Base-by-base conservation (phyloP, 2,797 vertebrate species). In the Aselliscus stoliczkanus region DNA sequence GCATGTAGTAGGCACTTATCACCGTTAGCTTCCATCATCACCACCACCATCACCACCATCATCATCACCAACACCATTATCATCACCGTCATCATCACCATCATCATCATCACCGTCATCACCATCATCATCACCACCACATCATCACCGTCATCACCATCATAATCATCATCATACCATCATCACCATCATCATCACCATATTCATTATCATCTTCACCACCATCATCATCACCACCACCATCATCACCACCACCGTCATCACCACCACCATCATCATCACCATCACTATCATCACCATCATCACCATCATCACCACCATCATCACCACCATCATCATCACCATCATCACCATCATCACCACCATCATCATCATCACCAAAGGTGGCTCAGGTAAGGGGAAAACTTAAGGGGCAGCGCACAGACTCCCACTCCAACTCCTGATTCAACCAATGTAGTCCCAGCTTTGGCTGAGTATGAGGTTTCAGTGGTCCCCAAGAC, bases 271-370 rank as follows among this genome's bases (percentile, higher is more conserved):
- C n/a, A 27, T 7, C 79, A n/a, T n/a, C 58, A 29, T 5, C 37
- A 31, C 3, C n/a, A 25, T 25, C 17, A 1, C 34, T 56, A 14
- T 17, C 1, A 2, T n/a, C 50, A 20, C 1, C 56, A 58, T 7
- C 56, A 58, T 11, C 25, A 58, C 8, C 58, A 60, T 1, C 58
- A 60, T 1, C 25, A 29, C 23, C 58, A 20, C 4, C 56, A 64
- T 3, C 31, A 17, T 3, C 14, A n/a, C 8, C 31, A n/a, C 15
- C 31, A 10, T 13, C 73, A 12, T 50, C 39, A 52, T 11, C 50
- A 37, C 13, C 17, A 47, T 23, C 29, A 27, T 47, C n/a, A 2
- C 31, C 47, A 39, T 11, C 2, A 15, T 31, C 70, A 23, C 17
- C 83, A 39, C 14, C 17, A 21, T 18, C 52, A 27, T 21, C 80